Base-by-base conservation (phyloP, 1,140 invertebrate genomes). In the Philopotamus ludificatus region DNA sequence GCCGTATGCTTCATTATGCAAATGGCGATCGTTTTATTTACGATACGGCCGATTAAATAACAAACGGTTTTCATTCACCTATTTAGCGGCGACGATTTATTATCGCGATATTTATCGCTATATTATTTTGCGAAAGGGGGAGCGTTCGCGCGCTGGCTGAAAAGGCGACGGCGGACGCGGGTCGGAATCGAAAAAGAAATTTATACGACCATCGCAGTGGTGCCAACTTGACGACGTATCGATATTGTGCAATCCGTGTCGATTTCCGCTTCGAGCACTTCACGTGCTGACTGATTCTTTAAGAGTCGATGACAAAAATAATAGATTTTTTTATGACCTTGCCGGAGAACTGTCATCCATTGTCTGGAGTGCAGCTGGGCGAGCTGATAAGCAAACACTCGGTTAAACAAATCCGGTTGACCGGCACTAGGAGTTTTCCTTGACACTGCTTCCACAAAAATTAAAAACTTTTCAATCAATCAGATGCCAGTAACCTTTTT, bases 371-470 rank as follows among this genome's bases (percentile, higher is more conserved):
- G 21, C 21, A 55, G 47, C 47, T 21, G 21, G 47, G 21, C 9
- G 15, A 3, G 20, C 18, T 45, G 47, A 53, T 26, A 63, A 61
- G 22, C 25, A 61, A 61, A 61, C 58, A 26, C 45, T 49, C 10
- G 7, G 16, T 3, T 16, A 8, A 20, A 28, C 45, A 42, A 42
- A 63, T 53, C 47, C 60, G 60, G 60, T 22, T 53, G 49, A 50
- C 23, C 4, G 25, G 42, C 42, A 15, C 45, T 47, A 49, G 21
- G 28, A 28, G 59, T 62, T 62, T 26, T 62, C 59, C 59, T 62
- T 62, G 59, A 50, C 59, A 49, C 59, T 62, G 45, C 59, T 62
- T 28, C 25, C 18, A 23, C 18, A 60, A 45, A 45, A 22, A n/a
- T n/a, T n/a, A n/a, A 25, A 60, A 60, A 12, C 42, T 39, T 15